Evolutionary conservation across 53 echinoderm and acorn worm species (phyloP).

Genomic region (Stichopus horrens): DNA sequence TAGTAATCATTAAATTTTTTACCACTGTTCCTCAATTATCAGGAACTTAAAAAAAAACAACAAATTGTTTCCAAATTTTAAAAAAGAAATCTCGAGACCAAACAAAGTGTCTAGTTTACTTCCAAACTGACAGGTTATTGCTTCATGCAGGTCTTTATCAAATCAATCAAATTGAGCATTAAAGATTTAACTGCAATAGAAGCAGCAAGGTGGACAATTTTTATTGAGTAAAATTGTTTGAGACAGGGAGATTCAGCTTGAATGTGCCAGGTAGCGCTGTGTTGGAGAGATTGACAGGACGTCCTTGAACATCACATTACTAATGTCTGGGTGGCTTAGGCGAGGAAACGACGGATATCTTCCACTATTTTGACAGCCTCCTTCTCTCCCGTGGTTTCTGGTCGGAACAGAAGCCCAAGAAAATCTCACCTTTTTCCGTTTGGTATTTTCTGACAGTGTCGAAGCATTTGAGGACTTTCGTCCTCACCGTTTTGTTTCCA

Average conservation of each 20-base stretch:
- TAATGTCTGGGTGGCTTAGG: not conserved
- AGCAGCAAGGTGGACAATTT: no score
- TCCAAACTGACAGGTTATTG: not conserved
- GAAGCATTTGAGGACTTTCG: not conserved
- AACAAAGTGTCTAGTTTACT: no score
- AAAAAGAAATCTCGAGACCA: no score
- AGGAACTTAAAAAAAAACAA: no score
- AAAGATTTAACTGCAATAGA: not conserved
- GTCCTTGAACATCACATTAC: not conserved
- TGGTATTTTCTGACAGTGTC: not conserved
- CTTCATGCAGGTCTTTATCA: not conserved
- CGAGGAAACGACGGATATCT: not conserved
- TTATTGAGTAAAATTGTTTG: no score
- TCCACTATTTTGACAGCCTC: not conserved
- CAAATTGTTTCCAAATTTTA: no score
- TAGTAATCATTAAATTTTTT: no score
- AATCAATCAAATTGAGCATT: not conserved
- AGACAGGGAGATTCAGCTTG: no score
- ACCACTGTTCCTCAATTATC: no score
- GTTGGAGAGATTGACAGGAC: not conserved
- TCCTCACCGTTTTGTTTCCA: not conserved
- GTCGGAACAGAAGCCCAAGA: not conserved
- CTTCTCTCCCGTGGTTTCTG: not conserved
- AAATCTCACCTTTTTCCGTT: no score
- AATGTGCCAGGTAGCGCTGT: no score